Evolutionary conservation across 2,888 invertebrate genomes (phyloP), one percentile per base, ranked within the genome.

Genomic region (Endomychus coccineus): DNA sequence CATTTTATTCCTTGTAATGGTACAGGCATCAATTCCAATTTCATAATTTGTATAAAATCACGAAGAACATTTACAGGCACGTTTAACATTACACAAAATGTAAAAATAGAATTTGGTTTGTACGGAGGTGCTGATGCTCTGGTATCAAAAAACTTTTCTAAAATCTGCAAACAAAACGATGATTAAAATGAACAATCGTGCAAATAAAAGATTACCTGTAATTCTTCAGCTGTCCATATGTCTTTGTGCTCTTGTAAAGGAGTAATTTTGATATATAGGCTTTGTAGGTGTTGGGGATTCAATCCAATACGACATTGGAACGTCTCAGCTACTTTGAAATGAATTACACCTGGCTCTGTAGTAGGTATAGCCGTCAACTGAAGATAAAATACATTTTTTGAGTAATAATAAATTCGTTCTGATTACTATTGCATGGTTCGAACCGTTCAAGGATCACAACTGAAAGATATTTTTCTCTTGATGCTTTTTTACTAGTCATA

Each of bases 141-240:
- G 13, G 79, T 77, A 60, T 92, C 91, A 69, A 95, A 95, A 70
- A 90, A 95, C 58, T 85, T 86, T 67, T 95, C 94, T 58, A 95
- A 76, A 35, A 88, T 78, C 77, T 83, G n/a, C n/a, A n/a, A n/a
- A n/a, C n/a, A n/a, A n/a, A n/a, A n/a, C n/a, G 11, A 10, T 9
- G 10, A 25, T 5, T 6, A 25, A 25, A 7, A 25, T 9, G n/a
- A 25, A 25, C 6, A n/a, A n/a, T n/a, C n/a, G n/a, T n/a, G n/a
- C n/a, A n/a, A n/a, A n/a, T 28, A 12, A 15, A 25, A 35, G n/a
- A 23, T 44, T 50, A 81, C 80, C 68, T 87, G 83, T 49, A 94
- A 64, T 57, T 95, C 95, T 47, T 95, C 95, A 0, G 75, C 65
- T 17, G 77, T 78, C 85, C 91, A 90, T 50, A 83, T 83, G 50